Evolutionary conservation across 2,797 vertebrate species (phyloP), one percentile per base, ranked within the genome.

Genomic region (Anguilla obscura): DNA sequence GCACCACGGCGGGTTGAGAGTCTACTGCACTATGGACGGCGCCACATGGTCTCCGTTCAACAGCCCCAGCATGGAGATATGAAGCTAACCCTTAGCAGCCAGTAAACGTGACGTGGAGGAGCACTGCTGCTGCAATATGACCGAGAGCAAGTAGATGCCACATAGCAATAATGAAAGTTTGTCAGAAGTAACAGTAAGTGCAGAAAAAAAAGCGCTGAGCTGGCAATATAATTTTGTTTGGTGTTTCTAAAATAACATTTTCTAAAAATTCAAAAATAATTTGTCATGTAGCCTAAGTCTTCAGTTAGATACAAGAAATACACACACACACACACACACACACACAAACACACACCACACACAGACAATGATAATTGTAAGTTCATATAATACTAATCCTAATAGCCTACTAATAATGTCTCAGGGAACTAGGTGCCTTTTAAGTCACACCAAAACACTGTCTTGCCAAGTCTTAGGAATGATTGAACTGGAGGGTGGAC

Each of bases 401-500:
- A 48, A 80, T 48, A 45, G 40, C 40, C 40, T 45, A 82, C 79
- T 50, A n/a, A 9, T 60, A 33, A 60, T 85, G 52, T 58, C 4
- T 5, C 30, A 66, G 27, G n/a, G 56, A 85, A 27, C 85, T n/a
- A n/a, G 33, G 85, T 14, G 56, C 45, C 40, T 45, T 82, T 50
- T 82, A 82, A n/a, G 79, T 50, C 7, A 48, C 76, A 33, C 24
- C 21, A 69, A 48, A 86, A 58, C 48, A 66, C 85, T 45, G 33
- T 69, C 85, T 36, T 66, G 16, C 36, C 85, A 86, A 63, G 27
- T 58, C 52, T 56, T 84, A 14, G 12, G n/a, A 85, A 86, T 86
- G n/a, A 86, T 86, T 86, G 45, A 76, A 33, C 86, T 27, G 12
- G 14, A 10, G 45, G 14, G 86, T 76, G 86, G 86, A 86, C 86